Conservation (phyloP, 2,888 invertebrate genomes). For the Synanthedon andrenaeformis region DNA sequence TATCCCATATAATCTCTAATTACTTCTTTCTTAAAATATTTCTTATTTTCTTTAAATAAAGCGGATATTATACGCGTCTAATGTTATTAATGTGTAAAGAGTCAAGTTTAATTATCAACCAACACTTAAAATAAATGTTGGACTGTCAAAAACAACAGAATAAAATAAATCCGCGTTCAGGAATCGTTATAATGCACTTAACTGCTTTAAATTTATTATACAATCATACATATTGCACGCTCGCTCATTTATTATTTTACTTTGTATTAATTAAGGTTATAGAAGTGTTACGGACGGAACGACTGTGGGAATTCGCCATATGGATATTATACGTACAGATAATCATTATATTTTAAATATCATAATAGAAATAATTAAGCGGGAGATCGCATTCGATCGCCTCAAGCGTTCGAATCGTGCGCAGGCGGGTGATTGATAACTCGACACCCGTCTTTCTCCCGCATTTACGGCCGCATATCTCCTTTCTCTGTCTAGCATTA, state of each 20-base stretch:
- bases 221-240: slow-evolving; percentile 19
- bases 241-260: slow-evolving; percentile 16
- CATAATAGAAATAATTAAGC: slow-evolving; percentile 70
- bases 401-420: slow-evolving; percentile 53
- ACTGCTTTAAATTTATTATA: slow-evolving; percentile 14
- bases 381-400: slow-evolving; percentile 51
- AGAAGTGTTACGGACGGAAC: slow-evolving; percentile 24
- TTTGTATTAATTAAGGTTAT: slow-evolving; percentile 31
- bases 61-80: neutral
- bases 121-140: neutral
- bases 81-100: neutral
- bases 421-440: slow-evolving; percentile 67
- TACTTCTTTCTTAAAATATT: no score
- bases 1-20: no score
- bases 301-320: slow-evolving; percentile 57
- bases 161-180: slow-evolving; percentile 10
- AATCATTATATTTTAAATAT: slow-evolving; percentile 64
- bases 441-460: slow-evolving; percentile 29
- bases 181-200: slow-evolving; percentile 15
- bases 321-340: slow-evolving; percentile 31
- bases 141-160: neutral
- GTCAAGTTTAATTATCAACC: neutral
- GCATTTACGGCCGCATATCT: slow-evolving; percentile 11
- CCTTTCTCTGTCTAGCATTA: slow-evolving; percentile 43
- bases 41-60: neutral